Evolutionary conservation across 1,140 invertebrate species (phyloP), one percentile per base, ranked within the genome.

Genomic region (Euwallacea similis): DNA sequence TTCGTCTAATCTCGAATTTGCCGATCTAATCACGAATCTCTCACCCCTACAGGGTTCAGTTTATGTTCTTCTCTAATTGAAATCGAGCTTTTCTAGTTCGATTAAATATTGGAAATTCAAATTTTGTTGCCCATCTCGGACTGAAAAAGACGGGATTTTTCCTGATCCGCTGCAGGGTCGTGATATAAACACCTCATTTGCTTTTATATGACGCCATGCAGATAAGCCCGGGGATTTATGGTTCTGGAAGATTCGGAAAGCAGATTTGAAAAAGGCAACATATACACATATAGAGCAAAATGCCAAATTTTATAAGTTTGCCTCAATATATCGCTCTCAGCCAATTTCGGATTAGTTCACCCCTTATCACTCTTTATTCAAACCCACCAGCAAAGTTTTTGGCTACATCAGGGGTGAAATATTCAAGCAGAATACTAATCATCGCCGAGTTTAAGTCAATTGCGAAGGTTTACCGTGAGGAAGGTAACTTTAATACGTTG

Each of bases 181-280:
- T 10, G 16, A 61, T 43, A 61, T 61, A 61, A 61, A 61, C 59
- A 61, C 59, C 16, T 61, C 62, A 65, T 65, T 65, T 65, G 44
- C 46, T 43, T 65, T 65, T 65, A 16, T 65, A 65, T 50, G 62
- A 15, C 9, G 43, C 62, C 8, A 65, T 65, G 21, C 43, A 50
- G 62, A 61, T 61, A 61, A 61, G 59, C 21, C 59, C 55, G 4
- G 46, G 13, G 46, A 33, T 33, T 33, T 33, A 33, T 33, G 21
- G 21, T 33, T 33, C 21, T 33, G 21, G 21, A 33, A 33, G 21
- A 33, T 33, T 33, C 4, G 21, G 21, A 33, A 33, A 33, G 21
- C 21, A 33, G 21, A 33, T 33, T 33, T 33, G 21, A 33, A 33
- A 33, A 33, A 33, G 21, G 21, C 21, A 33, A 33, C 21, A 33